These are phyloP conservation scores for Centrocercus urophasianus DNA, from an alignment of 2,113 vertebrate genomes.

Conservation along the genomic window DNA sequence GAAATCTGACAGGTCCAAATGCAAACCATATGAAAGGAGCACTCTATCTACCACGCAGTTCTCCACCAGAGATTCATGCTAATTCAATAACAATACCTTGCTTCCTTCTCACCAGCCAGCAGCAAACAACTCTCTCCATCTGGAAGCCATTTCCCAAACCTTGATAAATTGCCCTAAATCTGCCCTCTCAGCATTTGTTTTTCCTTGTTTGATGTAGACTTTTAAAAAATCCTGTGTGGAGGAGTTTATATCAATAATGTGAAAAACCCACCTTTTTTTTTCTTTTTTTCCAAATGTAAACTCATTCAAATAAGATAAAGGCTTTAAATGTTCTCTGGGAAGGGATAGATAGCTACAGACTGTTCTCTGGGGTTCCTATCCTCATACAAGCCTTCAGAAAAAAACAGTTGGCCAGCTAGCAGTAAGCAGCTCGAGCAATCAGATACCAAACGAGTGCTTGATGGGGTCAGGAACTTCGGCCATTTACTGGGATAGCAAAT, in stretches of 20 bases:
- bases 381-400: not conserved
- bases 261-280: constrained; percentile 20
- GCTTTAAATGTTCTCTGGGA: not conserved
- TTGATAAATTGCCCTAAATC: constrained; percentile 73
- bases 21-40: constrained; percentile 73
- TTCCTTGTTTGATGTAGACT: constrained; percentile 78
- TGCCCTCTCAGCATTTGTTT: constrained; percentile 76
- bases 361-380: not conserved
- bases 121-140: constrained; percentile 69
- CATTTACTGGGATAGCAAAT: not conserved
- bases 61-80: constrained; percentile 68
- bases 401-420: not conserved
- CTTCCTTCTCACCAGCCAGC: constrained; percentile 72
- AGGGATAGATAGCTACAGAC: not conserved
- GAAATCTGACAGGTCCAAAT: constrained; percentile 73
- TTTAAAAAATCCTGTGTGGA: constrained; percentile 62
- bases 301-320: not conserved
- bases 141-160: constrained; percentile 73
- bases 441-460: not conserved
- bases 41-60: constrained; percentile 50
- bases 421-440: not conserved
- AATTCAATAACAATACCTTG: constrained; percentile 74
- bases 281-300: not conserved
- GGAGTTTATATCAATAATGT: constrained; percentile 54
- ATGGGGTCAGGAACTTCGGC: not conserved